Percentiles rank a stretch among this genome's conserved stretches.
Evolutionary conservation across 2,797 vertebrate species (phyloP).

Genomic region (Enteromius radiatus): DNA sequence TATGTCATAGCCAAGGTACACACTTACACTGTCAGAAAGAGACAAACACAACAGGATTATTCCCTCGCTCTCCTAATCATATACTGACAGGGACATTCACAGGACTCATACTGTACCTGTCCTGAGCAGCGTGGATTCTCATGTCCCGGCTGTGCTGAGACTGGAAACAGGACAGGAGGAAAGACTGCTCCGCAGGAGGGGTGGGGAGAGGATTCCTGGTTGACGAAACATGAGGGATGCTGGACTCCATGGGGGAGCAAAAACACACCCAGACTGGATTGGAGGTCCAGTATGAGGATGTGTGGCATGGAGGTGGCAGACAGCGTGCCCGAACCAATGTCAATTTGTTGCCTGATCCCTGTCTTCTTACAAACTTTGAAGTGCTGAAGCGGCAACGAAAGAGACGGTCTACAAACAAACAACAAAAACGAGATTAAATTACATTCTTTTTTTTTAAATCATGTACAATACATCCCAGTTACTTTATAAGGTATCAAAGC

Average conservation of each 20-base stretch:
- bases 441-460: background rate
- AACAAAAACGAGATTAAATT: too few relatives aligned
- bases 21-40: slow-evolving; percentile 68
- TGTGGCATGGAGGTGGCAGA: slow-evolving; percentile 70
- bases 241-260: slow-evolving; percentile 76
- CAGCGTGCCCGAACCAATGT: slow-evolving; percentile 78
- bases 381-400: slow-evolving; percentile 84
- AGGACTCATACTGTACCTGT: slow-evolving; percentile 69
- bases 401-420: slow-evolving; percentile 72
- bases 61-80: background rate
- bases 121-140: slow-evolving; percentile 73
- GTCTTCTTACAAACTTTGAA: slow-evolving; percentile 79
- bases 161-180: slow-evolving; percentile 79
- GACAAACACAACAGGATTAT: background rate
- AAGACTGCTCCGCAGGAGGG: slow-evolving; percentile 70
- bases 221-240: slow-evolving; percentile 45
- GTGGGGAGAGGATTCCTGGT: slow-evolving; percentile 67
- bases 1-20: slow-evolving; percentile 80
- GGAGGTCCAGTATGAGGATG: slow-evolving; percentile 79
- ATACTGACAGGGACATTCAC: background rate
- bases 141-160: slow-evolving; percentile 77
- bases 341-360: slow-evolving; percentile 79
- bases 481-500: background rate
- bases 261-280: slow-evolving; percentile 82
- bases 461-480: background rate